These are phyloP conservation scores for Staurois parvus DNA, from an alignment of 2,797 vertebrate genomes.

Conservation along the genomic window DNA sequence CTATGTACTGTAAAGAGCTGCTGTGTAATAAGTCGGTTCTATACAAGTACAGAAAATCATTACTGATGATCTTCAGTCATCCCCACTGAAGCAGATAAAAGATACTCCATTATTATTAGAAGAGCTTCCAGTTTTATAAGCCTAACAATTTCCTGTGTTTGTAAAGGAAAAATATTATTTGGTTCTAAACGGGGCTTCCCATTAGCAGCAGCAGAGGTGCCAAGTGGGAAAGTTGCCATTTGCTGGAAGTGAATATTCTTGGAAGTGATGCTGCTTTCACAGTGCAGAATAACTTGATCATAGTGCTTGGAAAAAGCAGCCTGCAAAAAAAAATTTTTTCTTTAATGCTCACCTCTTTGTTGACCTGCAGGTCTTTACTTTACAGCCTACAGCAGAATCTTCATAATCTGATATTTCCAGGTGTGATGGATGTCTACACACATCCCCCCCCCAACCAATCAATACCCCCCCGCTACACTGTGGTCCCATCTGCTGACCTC, in stretches of 20 bases:
- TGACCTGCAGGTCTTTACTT: no score
- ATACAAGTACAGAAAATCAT: not conserved
- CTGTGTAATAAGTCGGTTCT: no score
- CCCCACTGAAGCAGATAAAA: not conserved
- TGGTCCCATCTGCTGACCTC: no score
- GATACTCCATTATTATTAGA: not conserved
- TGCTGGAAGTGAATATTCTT: slow-evolving; percentile 30
- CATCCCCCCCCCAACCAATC: no score
- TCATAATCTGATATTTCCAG: no score
- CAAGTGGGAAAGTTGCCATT: slow-evolving; percentile 30
- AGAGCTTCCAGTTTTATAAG: not conserved
- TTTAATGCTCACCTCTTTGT: no score
- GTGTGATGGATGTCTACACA: no score
- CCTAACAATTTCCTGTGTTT: slow-evolving; percentile 12
- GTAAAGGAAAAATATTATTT: slow-evolving; percentile 24
- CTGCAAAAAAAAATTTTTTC: no score
- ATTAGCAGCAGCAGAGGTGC: not conserved
- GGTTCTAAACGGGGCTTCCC: slow-evolving; percentile 2
- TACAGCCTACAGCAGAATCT: no score
- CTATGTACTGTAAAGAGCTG: no score
- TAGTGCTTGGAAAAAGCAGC: not conserved
- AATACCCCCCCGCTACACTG: no score
- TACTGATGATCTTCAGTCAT: slow-evolving; percentile 31
- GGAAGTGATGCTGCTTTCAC: not conserved
- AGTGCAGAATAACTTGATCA: not conserved